Percentiles rank a stretch among this genome's conserved stretches.
Evolutionary conservation across 2,797 vertebrate species (phyloP).

Genomic region (Melanogrammus aeglefinus): DNA sequence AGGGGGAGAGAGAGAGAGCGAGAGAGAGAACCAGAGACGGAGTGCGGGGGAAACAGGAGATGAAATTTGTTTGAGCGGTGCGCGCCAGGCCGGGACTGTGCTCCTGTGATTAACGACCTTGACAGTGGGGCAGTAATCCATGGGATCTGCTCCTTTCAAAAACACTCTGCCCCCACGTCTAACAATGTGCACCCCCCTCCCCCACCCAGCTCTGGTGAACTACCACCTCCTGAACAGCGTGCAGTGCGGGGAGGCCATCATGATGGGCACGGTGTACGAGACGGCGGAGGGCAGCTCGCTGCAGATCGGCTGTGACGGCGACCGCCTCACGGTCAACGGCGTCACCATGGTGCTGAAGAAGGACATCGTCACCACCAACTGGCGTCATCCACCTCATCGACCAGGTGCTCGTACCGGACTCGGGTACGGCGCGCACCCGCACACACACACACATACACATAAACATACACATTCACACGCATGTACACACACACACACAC

Average conservation of each 20-base stretch:
- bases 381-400: constrained; percentile 93
- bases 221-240: constrained; percentile 88
- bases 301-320: constrained; percentile 89
- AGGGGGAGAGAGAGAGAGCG: no score
- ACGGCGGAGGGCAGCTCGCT: constrained; percentile 88
- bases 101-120: not conserved
- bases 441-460: no score
- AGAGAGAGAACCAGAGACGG: not conserved
- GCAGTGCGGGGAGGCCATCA: constrained; percentile 94
- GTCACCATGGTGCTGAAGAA: constrained; percentile 94
- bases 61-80: not conserved
- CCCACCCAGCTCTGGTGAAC: constrained; percentile 82
- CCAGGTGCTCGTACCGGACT: constrained; percentile 87
- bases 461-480: no score
- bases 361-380: constrained; percentile 90
- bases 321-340: constrained; percentile 90
- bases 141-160: not conserved
- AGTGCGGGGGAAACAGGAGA: not conserved
- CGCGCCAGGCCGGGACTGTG: not conserved
- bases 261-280: constrained; percentile 80
- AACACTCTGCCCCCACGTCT: not conserved
- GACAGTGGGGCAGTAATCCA: not conserved
- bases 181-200: not conserved
- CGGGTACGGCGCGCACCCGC: constrained; percentile 73
- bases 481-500: no score